Conservation (phyloP, 2,113 vertebrate species). For the Sardina pilchardus region DNA sequence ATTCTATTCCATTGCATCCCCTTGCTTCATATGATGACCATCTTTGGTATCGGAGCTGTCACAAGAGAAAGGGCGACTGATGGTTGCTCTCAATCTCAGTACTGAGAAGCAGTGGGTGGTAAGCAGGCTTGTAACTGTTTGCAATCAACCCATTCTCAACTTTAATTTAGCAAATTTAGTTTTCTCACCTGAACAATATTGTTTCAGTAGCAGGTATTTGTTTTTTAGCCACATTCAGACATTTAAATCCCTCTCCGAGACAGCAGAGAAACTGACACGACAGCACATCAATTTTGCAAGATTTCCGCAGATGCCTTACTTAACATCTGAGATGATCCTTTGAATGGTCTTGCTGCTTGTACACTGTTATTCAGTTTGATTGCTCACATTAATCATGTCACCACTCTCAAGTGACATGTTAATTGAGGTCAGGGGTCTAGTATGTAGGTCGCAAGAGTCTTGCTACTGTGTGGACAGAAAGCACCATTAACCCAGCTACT, state of each 20-base stretch:
- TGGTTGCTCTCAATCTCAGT: background rate
- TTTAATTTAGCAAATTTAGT: background rate
- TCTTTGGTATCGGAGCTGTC: background rate
- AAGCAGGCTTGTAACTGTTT: background rate
- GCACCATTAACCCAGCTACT: background rate
- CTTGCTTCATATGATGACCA: background rate
- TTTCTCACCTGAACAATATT: background rate
- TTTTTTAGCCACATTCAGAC: background rate
- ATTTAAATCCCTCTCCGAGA: background rate
- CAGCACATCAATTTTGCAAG: background rate
- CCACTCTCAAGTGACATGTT: slow-evolving; percentile 40
- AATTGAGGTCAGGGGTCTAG: background rate
- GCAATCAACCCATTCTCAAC: background rate
- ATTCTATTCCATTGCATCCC: background rate
- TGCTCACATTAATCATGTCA: slow-evolving; percentile 36
- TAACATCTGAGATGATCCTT: background rate
- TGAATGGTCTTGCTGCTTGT: background rate
- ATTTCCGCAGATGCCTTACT: background rate
- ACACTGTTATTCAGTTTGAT: background rate
- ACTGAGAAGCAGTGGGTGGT: background rate
- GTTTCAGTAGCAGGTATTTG: too few species aligned
- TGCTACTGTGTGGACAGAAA: slow-evolving; percentile 22
- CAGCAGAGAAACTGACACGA: background rate
- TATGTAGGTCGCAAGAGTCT: slow-evolving; percentile 40
- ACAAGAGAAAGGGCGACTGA: background rate